Evolutionary conservation across 1,140 invertebrate genomes (phyloP), one percentile per base, ranked within the genome.

Genomic region (Macrobrachium nipponense): DNA sequence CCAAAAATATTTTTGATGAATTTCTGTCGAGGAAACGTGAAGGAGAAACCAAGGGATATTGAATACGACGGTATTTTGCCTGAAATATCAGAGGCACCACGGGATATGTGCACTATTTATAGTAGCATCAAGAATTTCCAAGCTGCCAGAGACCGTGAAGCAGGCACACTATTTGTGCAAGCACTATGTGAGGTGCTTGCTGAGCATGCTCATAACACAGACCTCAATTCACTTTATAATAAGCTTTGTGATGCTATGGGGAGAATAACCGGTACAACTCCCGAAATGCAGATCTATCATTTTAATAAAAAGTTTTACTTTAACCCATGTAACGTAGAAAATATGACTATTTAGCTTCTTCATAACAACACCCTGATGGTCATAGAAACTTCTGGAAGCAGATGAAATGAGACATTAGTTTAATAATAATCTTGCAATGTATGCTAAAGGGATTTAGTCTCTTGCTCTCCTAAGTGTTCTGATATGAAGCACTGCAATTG

Each of bases 151-250:
- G 58, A 86, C 15, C 15, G 17, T 1, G 18, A 80, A 14, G 43
- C 15, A 11, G 83, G 83, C 68, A 86, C 83, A 10, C 17, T 86
- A 8, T 86, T 86, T 17, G 77, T 79, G 27, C 77, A 73, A 43
- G 77, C 75, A 27, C 43, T 80, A 12, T 86, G 83, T 80, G 77
- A 86, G 20, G 83, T 86, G 18, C 23, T 86, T 27, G 77, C 83
- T 7, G 68, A 61, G 20, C 23, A 86, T 61, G 64, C 83, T n/a
- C 77, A 86, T 20, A 10, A 73, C 17, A 61, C 17, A 12, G 66
- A 80, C 10, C 59, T 86, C 7, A 14, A 6, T 5, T 66, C 72
- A n/a, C 60, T 86, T 1, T 62, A 77, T 75, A 0, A n/a, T 43
- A 12, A 78, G 14, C 36, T 84, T 6, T 77, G 43, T 18, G 18